phyloP scores from a whole-genome alignment of 2,888 invertebrate genomes.

The Acrobasis suavella region DNA sequence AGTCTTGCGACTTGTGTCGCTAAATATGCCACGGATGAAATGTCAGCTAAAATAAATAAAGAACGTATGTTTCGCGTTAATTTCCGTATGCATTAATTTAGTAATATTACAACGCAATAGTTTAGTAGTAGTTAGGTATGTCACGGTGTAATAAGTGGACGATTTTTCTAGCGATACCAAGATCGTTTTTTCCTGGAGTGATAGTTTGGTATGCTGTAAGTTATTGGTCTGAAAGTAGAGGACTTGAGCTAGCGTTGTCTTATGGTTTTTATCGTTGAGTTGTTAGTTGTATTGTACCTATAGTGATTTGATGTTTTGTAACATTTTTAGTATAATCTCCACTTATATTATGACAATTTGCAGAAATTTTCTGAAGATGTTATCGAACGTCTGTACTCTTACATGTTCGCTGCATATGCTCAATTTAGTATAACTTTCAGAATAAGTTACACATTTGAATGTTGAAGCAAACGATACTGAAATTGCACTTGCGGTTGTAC shows the following conservation, averaged over 20 bases:
- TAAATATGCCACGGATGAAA: conserved; percentile 9
- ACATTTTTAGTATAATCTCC: too few species aligned
- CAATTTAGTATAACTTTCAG: not conserved
- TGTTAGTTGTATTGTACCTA: too few species aligned
- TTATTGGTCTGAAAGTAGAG: not conserved
- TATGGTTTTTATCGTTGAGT: too few species aligned
- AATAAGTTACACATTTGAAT: not conserved
- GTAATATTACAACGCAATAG: too few species aligned
- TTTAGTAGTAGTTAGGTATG: conserved; percentile 17
- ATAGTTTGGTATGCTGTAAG: too few species aligned
- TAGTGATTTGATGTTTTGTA: too few species aligned
- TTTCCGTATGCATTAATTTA: not conserved
- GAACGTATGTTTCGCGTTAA: too few species aligned
- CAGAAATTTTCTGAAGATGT: too few species aligned
- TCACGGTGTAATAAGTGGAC: conserved; percentile 1
- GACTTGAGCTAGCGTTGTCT: too few species aligned
- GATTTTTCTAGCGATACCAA: not conserved
- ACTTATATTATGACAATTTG: too few species aligned
- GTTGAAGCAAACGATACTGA: not conserved
- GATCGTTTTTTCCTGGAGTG: not conserved
- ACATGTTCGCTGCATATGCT: not conserved
- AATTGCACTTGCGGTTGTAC: not conserved
- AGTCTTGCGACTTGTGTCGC: conserved; percentile 38
- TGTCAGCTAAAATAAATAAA: too few species aligned
- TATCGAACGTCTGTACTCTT: not conserved